Evolutionary conservation across 2,113 vertebrate species (phyloP).

Genomic region (Malurus elegans): DNA sequence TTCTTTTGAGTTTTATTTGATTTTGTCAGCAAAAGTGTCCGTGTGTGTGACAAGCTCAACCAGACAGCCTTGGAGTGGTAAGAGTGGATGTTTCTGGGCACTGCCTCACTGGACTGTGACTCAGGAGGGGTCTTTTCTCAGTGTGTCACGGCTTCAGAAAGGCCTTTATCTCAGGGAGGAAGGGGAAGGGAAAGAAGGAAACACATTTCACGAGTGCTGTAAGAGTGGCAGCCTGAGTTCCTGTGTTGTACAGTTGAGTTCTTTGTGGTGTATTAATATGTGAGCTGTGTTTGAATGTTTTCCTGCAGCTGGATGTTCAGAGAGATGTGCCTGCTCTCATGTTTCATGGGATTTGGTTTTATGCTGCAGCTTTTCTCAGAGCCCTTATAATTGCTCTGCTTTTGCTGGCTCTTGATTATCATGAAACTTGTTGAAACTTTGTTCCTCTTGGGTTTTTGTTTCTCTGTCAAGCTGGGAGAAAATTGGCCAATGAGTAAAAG

Average conservation of each 20-base stretch:
- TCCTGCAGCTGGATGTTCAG: neutral
- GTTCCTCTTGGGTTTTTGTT: neutral
- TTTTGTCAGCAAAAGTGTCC: neutral
- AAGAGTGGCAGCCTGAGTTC: neutral
- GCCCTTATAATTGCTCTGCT: neutral
- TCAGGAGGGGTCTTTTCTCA: neutral
- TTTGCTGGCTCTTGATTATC: neutral
- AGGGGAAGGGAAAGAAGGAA: neutral
- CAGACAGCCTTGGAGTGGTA: neutral
- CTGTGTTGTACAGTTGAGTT: neutral
- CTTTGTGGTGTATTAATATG: neutral
- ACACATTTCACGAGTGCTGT: neutral
- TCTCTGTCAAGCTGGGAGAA: neutral
- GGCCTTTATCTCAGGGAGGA: neutral
- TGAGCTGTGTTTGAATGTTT: neutral
- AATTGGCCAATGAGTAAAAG: neutral
- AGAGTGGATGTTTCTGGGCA: neutral
- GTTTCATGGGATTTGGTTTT: conserved; percentile 1
- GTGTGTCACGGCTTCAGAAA: neutral
- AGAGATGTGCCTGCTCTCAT: neutral
- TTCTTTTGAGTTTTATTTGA: neutral
- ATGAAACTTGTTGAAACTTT: conserved; percentile 4
- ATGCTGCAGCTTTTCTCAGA: neutral
- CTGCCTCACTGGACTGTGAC: neutral
- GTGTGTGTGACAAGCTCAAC: neutral